Conservation (phyloP, 2,113 vertebrate species). For the Dicaeum eximium region DNA sequence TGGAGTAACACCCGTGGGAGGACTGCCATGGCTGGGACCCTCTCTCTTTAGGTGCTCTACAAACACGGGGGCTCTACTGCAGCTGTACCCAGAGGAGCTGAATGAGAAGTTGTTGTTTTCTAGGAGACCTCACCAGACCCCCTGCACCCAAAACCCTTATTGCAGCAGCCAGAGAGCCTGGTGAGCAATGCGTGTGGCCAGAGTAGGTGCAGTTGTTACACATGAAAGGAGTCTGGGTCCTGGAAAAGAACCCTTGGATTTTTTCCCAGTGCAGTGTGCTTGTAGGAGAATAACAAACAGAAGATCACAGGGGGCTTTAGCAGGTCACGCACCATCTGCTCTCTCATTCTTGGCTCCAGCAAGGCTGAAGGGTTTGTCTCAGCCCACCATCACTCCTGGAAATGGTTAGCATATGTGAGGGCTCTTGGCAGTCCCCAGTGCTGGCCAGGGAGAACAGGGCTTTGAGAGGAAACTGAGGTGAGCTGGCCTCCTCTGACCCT, state of each 20-base stretch:
- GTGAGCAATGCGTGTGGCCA: background rate
- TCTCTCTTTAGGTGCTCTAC: background rate
- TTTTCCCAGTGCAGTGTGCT: background rate
- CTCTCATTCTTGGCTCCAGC: conserved; percentile 26
- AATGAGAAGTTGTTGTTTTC: background rate
- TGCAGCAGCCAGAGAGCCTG: background rate
- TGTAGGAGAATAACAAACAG: conserved; percentile 44
- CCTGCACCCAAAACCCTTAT: background rate
- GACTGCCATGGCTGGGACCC: background rate
- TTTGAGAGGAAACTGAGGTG: background rate
- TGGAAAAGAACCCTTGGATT: conserved; percentile 12
- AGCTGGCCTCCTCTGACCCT: background rate
- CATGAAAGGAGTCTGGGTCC: background rate
- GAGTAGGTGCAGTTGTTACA: conserved; percentile 1
- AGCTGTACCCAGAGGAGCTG: background rate
- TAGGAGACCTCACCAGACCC: background rate
- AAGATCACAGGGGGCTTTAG: conserved; percentile 3
- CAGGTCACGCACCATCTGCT: conserved; percentile 37
- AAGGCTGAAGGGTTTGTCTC: background rate
- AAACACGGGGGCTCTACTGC: background rate
- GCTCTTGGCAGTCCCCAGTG: background rate
- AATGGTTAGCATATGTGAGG: conserved; percentile 19
- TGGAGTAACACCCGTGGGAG: background rate
- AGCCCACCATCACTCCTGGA: background rate
- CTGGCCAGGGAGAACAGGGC: background rate